Conservation (phyloP, 2,888 invertebrate species). For the Phengaris alcon region DNA sequence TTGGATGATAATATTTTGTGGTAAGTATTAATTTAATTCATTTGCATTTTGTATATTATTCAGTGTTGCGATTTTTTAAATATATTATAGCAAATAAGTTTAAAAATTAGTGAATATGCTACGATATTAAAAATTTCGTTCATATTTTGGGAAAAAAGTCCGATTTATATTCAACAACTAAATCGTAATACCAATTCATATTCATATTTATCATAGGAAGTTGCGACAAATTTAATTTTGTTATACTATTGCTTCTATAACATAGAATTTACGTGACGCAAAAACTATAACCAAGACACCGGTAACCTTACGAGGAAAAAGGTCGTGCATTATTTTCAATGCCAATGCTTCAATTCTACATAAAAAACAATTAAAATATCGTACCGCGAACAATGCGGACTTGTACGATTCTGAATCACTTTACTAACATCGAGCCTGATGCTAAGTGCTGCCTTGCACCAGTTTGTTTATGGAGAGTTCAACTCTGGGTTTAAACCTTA, state of each 20-base stretch:
- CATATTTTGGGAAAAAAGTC: no score
- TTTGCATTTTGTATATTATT: background rate
- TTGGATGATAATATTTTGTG: constrained; percentile 60
- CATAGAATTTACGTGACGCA: background rate
- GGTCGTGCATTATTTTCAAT: constrained; percentile 33
- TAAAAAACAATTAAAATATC: constrained; percentile 31
- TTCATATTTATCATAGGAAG: no score
- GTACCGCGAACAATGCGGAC: background rate
- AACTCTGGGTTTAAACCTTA: background rate
- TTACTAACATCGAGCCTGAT: constrained; percentile 28
- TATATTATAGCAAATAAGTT: no score
- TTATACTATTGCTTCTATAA: no score
- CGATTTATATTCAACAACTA: no score
- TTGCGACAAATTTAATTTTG: no score
- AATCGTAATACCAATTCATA: no score
- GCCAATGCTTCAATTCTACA: constrained; percentile 35
- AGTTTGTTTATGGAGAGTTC: constrained; percentile 33
- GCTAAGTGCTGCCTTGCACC: constrained; percentile 37
- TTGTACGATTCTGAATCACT: constrained; percentile 25
- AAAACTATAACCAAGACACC: background rate
- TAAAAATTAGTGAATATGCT: no score
- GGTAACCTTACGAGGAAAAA: constrained; percentile 11
- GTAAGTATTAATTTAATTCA: constrained; percentile 50
- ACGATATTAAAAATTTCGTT: no score
- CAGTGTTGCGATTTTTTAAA: background rate